Percentiles rank a stretch among this genome's conserved stretches.
phyloP scores from a whole-genome alignment of 2,113 vertebrate genomes.

The Lates calcarifer region DNA sequence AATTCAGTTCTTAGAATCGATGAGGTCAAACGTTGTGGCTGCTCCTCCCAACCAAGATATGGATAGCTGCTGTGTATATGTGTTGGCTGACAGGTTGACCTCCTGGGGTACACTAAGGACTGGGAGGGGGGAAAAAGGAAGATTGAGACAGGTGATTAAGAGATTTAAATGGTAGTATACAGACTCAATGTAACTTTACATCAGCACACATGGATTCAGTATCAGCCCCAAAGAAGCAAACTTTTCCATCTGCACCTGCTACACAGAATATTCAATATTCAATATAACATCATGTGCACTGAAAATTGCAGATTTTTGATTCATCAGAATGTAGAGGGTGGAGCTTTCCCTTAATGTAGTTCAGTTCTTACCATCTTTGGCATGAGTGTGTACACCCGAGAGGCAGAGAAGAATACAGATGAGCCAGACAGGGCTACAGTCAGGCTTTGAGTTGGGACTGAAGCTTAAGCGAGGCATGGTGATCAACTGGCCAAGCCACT shows the following conservation, averaged over 20 bases:
- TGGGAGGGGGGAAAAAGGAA: constrained; percentile 27
- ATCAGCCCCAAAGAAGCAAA: not conserved
- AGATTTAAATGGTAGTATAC: not conserved
- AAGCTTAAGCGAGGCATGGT: constrained; percentile 57
- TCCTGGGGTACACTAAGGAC: constrained; percentile 71
- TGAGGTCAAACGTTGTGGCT: constrained; percentile 75
- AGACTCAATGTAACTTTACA: not conserved
- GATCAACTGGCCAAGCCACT: constrained; percentile 8
- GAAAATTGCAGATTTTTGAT: not conserved
- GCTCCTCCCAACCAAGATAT: constrained; percentile 80
- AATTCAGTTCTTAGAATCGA: constrained; percentile 82
- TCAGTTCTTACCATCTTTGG: constrained; percentile 61
- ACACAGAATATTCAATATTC: not conserved
- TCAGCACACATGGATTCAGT: not conserved
- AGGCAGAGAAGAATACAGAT: constrained; percentile 55
- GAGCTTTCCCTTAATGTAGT: not conserved
- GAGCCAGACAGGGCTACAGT: constrained; percentile 47
- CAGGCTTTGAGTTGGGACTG: constrained; percentile 9
- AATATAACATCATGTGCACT: not conserved
- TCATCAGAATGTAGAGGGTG: not conserved
- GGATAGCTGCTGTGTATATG: constrained; percentile 61
- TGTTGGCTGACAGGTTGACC: constrained; percentile 65
- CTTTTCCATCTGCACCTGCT: not conserved
- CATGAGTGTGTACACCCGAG: constrained; percentile 6
- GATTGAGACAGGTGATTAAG: not conserved